Evolutionary conservation across 2,797 vertebrate species (phyloP).

Genomic region (Hemitrygon akajei): DNA sequence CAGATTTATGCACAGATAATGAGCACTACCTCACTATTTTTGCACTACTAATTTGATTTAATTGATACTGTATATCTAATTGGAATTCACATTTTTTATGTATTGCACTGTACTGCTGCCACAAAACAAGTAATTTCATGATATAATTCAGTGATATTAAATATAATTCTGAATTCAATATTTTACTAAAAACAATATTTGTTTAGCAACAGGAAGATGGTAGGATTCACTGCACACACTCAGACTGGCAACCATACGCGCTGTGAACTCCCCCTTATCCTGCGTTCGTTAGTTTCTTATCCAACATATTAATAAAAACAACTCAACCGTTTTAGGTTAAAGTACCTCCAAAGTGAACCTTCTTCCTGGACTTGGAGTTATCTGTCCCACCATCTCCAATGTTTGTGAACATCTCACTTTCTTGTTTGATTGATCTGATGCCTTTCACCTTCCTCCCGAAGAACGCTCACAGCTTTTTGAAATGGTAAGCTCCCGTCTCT

Average conservation of each 20-base stretch:
- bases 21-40: too few relatives aligned
- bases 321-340: background rate
- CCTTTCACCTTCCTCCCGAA: background rate
- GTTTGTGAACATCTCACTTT: constrained; percentile 53
- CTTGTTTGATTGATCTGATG: constrained; percentile 41
- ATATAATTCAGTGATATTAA: too few relatives aligned
- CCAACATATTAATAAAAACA: background rate
- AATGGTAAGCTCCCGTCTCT: background rate
- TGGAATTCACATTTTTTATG: too few relatives aligned
- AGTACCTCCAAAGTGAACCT: constrained; percentile 64
- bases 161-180: background rate
- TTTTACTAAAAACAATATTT: background rate
- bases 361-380: constrained; percentile 56
- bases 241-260: background rate
- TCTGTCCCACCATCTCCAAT: constrained; percentile 52
- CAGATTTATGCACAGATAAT: too few relatives aligned
- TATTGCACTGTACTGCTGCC: too few relatives aligned
- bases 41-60: too few relatives aligned
- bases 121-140: too few relatives aligned
- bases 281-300: background rate
- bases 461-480: background rate
- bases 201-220: too few relatives aligned
- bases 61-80: too few relatives aligned
- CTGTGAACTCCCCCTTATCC: too few relatives aligned
- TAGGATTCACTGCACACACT: background rate